Evolutionary conservation across 2,113 vertebrate species (phyloP), one percentile per base, ranked within the genome.

Genomic region (Prietella phreatophila): DNA sequence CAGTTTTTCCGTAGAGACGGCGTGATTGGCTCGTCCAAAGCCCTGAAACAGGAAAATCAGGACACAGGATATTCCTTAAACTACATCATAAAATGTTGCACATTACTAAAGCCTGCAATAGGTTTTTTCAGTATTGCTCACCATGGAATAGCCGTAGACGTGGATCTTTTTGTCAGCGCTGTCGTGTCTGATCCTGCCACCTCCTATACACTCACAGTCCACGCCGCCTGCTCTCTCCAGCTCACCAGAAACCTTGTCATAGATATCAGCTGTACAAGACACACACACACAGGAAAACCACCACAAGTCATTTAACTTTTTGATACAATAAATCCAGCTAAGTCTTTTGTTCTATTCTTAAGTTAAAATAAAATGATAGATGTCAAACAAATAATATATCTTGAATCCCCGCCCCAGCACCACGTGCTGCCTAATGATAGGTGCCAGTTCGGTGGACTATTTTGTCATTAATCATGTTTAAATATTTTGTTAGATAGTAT

Each of bases 101-200:
- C 4, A 60, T 42, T 39, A 11, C 10, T 82, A 61, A 39, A 61
- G 56, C 17, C 56, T 39, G 20, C 5, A 3, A 2, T 25, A 36
- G 20, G 20, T n/a, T 63, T 53, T 47, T 19, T 25, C 5, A 78
- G 30, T 6, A 17, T 19, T 10, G 14, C 25, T 27, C 92, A 99
- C 97, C 96, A 98, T 95, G 36, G 97, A 99, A 92, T 98, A 98
- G 78, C 97, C 97, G 60, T 99, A 99, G 69, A 98, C 96, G 30
- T 98, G 97, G 91, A 99, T 97, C 93, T 95, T 97, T 93, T 94
- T 96, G 86, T 94, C 94, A 7, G 92, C 89, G 75, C 95, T 92
- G 27, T 96, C 94, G 67, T 98, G 98, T 86, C 92, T 93, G 89
- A 98, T 96, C 63, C 97, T 94, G 20, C 98, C 98, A 75, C 97